These are phyloP conservation scores for Nasonia longicornis DNA, from an alignment of 1,140 invertebrate genomes.

Conservation along the genomic window DNA sequence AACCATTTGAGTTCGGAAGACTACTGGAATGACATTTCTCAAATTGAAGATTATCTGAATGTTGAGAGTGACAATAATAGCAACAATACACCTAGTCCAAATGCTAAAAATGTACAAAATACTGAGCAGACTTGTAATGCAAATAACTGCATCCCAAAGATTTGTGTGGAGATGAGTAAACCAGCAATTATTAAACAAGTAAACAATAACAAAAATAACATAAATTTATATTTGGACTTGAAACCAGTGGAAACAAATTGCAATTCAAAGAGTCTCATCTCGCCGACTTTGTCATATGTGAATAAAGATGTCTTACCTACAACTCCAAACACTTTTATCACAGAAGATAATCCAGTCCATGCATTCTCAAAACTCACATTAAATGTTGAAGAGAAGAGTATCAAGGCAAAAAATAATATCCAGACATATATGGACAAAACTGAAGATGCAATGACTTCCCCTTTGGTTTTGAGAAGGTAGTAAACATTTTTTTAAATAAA, in stretches of 20 bases:
- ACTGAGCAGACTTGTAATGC: not conserved
- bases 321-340: conserved; percentile 54
- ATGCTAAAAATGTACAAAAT: not conserved
- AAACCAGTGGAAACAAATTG: not conserved
- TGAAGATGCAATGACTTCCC: not conserved
- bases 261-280: conserved; percentile 49
- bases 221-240: conserved; percentile 29
- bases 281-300: conserved; percentile 58
- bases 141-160: conserved; percentile 24
- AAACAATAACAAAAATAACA: conserved; percentile 9
- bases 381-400: conserved; percentile 18
- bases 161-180: conserved; percentile 4
- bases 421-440: not conserved
- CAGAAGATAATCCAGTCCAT: not conserved
- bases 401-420: conserved; percentile 1
- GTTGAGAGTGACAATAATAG: conserved; percentile 14
- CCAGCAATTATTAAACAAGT: conserved; percentile 17
- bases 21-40: conserved; percentile 60
- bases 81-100: not conserved
- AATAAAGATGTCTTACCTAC: conserved; percentile 46
- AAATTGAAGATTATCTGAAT: conserved; percentile 51
- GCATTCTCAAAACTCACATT: conserved; percentile 32
- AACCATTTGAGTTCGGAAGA: conserved; percentile 50
- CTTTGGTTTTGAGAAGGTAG: conserved; percentile 43
- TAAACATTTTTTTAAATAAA: not conserved